Conservation (phyloP, 2,888 invertebrate genomes). For the Cartodere bifasciata region DNA sequence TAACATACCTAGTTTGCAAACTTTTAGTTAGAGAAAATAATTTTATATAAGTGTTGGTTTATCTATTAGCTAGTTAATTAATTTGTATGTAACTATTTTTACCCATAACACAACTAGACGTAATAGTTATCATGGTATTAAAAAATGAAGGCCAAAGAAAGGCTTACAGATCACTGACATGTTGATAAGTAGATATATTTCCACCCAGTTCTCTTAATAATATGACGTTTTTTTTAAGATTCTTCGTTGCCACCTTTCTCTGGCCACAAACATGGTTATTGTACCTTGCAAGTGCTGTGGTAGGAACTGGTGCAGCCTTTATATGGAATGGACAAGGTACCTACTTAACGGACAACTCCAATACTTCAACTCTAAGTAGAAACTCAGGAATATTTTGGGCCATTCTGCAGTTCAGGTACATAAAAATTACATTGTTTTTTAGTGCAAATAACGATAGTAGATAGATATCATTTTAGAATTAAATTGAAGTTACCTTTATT, state of each 20-base stretch:
- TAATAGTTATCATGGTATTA: too few species aligned
- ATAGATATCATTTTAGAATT: too few species aligned
- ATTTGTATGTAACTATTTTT: too few species aligned
- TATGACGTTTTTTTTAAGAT: conserved; percentile 40
- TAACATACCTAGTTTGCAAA: too few species aligned
- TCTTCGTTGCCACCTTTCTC: conserved; percentile 83
- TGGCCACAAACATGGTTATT: conserved; percentile 72
- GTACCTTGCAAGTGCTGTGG: conserved; percentile 70
- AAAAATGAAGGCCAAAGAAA: too few species aligned
- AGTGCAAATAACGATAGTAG: too few species aligned
- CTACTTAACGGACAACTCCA: conserved; percentile 83
- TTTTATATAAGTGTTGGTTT: too few species aligned
- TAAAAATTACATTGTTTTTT: conserved; percentile 1
- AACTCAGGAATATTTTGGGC: conserved; percentile 98
- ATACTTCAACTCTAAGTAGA: conserved; percentile 72
- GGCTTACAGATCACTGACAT: too few species aligned
- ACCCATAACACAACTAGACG: too few species aligned
- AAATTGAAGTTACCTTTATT: too few species aligned
- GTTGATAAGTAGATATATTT: not conserved
- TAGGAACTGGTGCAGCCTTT: conserved; percentile 86
- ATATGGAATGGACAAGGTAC: conserved; percentile 96
- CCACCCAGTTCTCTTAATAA: not conserved
- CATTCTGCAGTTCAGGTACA: conserved; percentile 77
- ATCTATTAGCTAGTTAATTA: too few species aligned
- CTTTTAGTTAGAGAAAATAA: too few species aligned